Percentiles rank a stretch among this genome's conserved stretches.
Conservation (phyloP, 2,797 vertebrate species). For the Diglossa cyanea region DNA sequence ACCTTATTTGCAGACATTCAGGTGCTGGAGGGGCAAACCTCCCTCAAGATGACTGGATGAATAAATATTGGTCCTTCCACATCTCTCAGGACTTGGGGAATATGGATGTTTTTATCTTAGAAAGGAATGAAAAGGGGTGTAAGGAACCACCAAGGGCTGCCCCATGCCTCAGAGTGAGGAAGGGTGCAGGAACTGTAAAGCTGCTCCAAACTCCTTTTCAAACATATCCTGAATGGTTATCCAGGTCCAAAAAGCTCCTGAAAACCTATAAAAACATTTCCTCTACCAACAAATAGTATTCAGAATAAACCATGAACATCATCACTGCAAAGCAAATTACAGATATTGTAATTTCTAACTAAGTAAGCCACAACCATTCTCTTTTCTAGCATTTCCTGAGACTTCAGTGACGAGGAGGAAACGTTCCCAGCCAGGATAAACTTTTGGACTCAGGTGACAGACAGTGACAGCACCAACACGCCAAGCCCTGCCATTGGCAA, state of each 20-base stretch:
- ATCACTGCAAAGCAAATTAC: not conserved
- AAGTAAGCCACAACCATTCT: not conserved
- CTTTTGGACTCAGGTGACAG: not conserved
- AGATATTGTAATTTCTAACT: rapidly evolving
- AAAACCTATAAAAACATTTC: not conserved
- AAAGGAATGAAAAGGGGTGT: not conserved
- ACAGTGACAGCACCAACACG: rapidly evolving
- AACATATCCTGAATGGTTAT: not conserved
- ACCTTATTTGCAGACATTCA: not conserved
- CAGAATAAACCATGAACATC: not conserved
- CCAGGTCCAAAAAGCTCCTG: not conserved
- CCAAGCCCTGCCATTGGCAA: not conserved
- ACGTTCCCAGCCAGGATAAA: not conserved
- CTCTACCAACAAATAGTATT: not conserved
- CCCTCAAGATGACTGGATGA: not conserved
- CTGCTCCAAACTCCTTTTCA: not conserved
- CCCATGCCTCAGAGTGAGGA: rapidly evolving
- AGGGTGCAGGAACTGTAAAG: not conserved
- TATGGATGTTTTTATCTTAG: not conserved
- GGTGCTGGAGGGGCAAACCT: not conserved
- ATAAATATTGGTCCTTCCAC: not conserved
- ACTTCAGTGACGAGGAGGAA: rapidly evolving
- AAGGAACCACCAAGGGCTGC: not conserved
- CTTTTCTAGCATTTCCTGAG: not conserved
- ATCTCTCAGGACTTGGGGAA: not conserved